Percentiles rank a stretch among this genome's conserved stretches.
These are phyloP conservation scores for Junonia oenone DNA, from an alignment of 2,888 invertebrate species.

Conservation along the genomic window DNA sequence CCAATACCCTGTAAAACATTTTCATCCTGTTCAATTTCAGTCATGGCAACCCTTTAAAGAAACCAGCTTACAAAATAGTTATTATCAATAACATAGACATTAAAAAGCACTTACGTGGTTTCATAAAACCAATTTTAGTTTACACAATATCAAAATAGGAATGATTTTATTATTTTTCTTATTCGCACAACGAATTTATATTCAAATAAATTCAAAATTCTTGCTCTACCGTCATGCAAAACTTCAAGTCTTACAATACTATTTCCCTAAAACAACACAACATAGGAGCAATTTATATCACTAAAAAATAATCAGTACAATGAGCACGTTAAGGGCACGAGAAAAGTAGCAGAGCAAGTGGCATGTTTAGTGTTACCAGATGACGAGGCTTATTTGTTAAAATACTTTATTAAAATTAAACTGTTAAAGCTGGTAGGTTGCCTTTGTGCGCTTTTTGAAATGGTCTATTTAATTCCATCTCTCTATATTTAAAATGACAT, in stretches of 20 bases:
- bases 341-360: not conserved
- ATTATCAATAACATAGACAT: slow-evolving; percentile 1
- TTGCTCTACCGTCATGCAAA: slow-evolving; percentile 4
- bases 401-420: too few relatives aligned
- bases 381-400: too few relatives aligned
- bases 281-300: slow-evolving; percentile 23
- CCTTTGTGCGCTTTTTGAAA: too few relatives aligned
- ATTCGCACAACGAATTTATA: not conserved
- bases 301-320: slow-evolving; percentile 28
- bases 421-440: not conserved
- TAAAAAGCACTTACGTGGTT: not conserved
- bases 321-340: slow-evolving; percentile 16
- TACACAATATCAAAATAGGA: not conserved
- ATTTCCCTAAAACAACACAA: slow-evolving; percentile 24
- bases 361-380: slow-evolving; percentile 2
- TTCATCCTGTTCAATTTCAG: slow-evolving; percentile 30
- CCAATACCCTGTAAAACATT: slow-evolving; percentile 49
- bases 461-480: too few relatives aligned
- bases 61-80: slow-evolving; percentile 7
- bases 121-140: not conserved
- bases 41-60: slow-evolving; percentile 41
- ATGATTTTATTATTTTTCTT: slow-evolving; percentile 1
- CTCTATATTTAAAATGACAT: too few relatives aligned
- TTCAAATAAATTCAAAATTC: slow-evolving; percentile 2
- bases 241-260: slow-evolving; percentile 13